These are phyloP conservation scores for Andrena chrysosceles DNA, from an alignment of 2,888 invertebrate species.

Conservation along the genomic window DNA sequence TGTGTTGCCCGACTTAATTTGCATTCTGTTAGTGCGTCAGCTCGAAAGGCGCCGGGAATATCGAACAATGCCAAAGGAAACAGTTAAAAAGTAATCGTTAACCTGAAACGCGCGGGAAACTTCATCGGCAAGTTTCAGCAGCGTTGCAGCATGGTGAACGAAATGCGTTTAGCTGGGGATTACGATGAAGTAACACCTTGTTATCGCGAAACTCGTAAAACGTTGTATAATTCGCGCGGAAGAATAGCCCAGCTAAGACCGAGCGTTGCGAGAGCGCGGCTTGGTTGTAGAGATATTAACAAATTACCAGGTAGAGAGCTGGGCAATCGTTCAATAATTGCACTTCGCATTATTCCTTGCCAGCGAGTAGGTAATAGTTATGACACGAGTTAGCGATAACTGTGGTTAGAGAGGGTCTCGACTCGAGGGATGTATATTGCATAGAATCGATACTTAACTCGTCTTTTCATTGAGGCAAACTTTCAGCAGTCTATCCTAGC, in stretches of 20 bases:
- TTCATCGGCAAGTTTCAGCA: not conserved
- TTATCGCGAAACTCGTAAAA: not conserved
- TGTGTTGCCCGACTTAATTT: constrained; percentile 41
- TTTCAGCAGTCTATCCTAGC: constrained; percentile 58
- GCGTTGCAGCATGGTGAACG: not conserved
- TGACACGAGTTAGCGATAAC: constrained; percentile 47
- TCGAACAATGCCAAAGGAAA: not conserved
- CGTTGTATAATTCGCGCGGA: not conserved
- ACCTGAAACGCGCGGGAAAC: not conserved
- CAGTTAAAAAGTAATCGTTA: not conserved
- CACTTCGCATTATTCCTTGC: not conserved
- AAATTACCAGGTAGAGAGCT: not conserved
- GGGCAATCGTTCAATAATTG: not conserved
- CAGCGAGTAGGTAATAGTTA: not conserved
- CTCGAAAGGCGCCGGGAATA: not conserved
- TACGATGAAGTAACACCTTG: constrained; percentile 1
- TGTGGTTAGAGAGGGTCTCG: constrained; percentile 36
- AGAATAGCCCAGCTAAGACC: not conserved
- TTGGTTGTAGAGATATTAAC: not conserved
- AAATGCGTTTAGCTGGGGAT: not conserved
- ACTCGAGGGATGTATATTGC: constrained; percentile 2
- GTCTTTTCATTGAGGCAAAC: constrained; percentile 60
- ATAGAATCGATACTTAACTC: constrained; percentile 69
- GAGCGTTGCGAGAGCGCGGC: not conserved
- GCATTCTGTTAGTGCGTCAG: constrained; percentile 9